Conservation (phyloP, 2,888 invertebrate species). For the Amphimallon solstitiale region DNA sequence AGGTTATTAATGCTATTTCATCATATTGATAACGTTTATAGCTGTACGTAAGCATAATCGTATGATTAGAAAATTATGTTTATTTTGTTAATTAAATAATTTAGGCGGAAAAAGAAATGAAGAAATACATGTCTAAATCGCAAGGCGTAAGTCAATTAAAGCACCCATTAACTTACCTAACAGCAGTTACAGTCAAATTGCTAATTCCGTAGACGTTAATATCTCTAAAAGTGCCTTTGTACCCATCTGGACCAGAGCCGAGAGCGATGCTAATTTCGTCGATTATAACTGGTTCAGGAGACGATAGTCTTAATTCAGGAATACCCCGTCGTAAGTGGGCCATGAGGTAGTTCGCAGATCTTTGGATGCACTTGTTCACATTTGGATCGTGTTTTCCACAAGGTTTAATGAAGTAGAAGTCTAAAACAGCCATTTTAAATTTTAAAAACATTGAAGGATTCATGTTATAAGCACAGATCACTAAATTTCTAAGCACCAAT, state of each 20-base stretch:
- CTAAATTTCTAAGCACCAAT: too few species aligned
- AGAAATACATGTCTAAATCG: too few species aligned
- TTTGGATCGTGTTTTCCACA: conserved; percentile 77
- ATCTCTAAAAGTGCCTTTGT: conserved; percentile 82
- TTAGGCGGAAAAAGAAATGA: too few species aligned
- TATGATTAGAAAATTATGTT: too few species aligned
- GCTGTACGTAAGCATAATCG: too few species aligned
- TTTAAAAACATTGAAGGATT: too few species aligned
- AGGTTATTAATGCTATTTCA: too few species aligned
- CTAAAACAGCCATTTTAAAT: too few species aligned
- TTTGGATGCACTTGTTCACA: conserved; percentile 77
- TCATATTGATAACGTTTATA: too few species aligned
- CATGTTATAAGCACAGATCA: too few species aligned
- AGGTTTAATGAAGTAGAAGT: conserved; percentile 75
- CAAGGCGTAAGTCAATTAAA: too few species aligned
- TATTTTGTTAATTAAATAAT: too few species aligned
- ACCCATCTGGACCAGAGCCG: conserved; percentile 84
- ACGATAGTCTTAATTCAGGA: conserved; percentile 75
- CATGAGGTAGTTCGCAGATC: conserved; percentile 79
- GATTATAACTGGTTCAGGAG: conserved; percentile 83
- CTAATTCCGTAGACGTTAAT: conserved; percentile 85
- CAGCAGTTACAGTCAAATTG: conserved; percentile 80
- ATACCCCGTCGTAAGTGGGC: conserved; percentile 78
- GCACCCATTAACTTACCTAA: conserved; percentile 74
- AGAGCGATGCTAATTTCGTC: conserved; percentile 84